Percentiles rank a stretch among this genome's conserved stretches.
phyloP scores from a whole-genome alignment of 1,140 invertebrate species.

The Drosophila santomea region DNA sequence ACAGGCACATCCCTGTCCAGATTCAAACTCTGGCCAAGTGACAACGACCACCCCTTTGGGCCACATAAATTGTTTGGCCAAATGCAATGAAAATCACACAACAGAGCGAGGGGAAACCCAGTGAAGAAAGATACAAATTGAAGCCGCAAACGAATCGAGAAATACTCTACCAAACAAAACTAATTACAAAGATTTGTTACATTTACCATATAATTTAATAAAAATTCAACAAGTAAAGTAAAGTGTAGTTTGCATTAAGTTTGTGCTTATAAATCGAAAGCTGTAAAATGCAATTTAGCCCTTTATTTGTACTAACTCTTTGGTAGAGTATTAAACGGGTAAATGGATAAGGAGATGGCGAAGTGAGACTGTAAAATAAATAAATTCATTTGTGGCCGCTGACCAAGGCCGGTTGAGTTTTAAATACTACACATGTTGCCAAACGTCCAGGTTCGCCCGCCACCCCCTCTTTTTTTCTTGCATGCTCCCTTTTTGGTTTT shows the following conservation, averaged over 20 bases:
- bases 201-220: no score
- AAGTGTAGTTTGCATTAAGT: no score
- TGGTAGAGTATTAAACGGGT: background rate
- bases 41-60: conserved; percentile 53
- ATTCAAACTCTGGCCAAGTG: conserved; percentile 16
- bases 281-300: no score
- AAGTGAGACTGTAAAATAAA: conserved; percentile 67
- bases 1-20: background rate
- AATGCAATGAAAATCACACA: conserved; percentile 67
- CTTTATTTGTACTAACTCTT: background rate
- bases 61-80: conserved; percentile 70
- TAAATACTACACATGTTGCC: conserved; percentile 81
- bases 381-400: conserved; percentile 78
- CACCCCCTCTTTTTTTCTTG: background rate
- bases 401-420: conserved; percentile 70
- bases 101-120: background rate
- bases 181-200: no score
- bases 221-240: no score
- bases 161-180: conserved; percentile 6
- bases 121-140: background rate
- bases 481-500: no score
- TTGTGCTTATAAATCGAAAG: no score
- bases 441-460: conserved; percentile 16
- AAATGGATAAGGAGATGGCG: conserved; percentile 1
- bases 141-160: conserved; percentile 1